A percentile compares a stretch with the other conserved stretches of the same genome.
Conservation (phyloP, 1,140 invertebrate species). For the Megalonaias nervosa region DNA sequence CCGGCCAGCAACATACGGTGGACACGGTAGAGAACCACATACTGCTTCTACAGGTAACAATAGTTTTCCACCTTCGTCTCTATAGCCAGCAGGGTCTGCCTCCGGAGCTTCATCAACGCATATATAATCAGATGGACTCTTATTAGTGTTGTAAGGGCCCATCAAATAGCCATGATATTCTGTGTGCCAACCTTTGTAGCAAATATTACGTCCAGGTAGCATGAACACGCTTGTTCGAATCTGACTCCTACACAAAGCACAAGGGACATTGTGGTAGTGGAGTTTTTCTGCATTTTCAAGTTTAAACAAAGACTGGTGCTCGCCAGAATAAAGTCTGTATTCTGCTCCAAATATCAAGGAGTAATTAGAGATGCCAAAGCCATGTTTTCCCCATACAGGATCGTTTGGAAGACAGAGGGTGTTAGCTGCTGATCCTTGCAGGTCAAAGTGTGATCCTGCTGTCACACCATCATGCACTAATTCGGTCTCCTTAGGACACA, state of each 20-base stretch:
- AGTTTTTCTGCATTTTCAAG: not conserved
- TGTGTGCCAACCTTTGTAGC: too few species aligned
- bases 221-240: not conserved
- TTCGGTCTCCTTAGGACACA: too few species aligned
- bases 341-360: not conserved
- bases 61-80: too few species aligned
- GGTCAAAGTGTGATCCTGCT: not conserved
- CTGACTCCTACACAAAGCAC: too few species aligned
- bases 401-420: not conserved
- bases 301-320: not conserved
- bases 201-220: too few species aligned
- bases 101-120: too few species aligned
- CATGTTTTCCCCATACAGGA: not conserved
- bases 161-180: too few species aligned
- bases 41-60: too few species aligned
- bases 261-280: conserved; percentile 1
- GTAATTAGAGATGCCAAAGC: too few species aligned
- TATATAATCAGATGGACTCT: not conserved
- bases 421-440: not conserved
- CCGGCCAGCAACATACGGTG: too few species aligned
- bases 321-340: not conserved
- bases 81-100: too few species aligned
- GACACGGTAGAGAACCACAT: too few species aligned
- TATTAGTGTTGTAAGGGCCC: not conserved
- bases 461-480: not conserved